Evolutionary conservation across 2,888 invertebrate species (phyloP).

Genomic region (Osedax fenrisi): DNA sequence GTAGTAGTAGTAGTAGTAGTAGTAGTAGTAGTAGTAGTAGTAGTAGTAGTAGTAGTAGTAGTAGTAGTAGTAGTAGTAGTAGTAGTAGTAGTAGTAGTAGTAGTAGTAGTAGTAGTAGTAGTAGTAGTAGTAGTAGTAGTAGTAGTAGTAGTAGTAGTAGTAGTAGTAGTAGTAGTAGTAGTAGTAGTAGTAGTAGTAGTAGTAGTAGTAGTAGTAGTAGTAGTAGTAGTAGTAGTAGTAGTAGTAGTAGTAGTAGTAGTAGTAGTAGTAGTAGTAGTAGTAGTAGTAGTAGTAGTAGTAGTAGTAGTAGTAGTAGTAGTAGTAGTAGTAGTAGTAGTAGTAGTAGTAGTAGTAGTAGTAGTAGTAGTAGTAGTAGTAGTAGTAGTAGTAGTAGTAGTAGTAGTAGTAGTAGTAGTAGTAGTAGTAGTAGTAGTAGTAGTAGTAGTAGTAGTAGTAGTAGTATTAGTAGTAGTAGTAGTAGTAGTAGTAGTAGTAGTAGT

Average conservation of each 20-base stretch:
- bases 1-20: constrained; percentile 1
- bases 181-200: neutral
- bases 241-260: no score
- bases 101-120: neutral
- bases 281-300: neutral
- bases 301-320: neutral
- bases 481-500: neutral
- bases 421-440: neutral
- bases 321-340: neutral
- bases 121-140: neutral
- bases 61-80: neutral
- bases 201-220: constrained; percentile 18
- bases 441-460: neutral
- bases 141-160: neutral
- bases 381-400: neutral
- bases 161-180: neutral
- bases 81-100: neutral
- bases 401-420: neutral
- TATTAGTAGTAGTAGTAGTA: no score
- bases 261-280: neutral
- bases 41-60: constrained; percentile 2
- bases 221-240: constrained; percentile 1
- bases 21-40: constrained; percentile 5
- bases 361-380: neutral
- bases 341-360: neutral